Evolutionary conservation across 2,113 vertebrate genomes (phyloP), one percentile per base, ranked within the genome.

Genomic region (Halcyon senegalensis): DNA sequence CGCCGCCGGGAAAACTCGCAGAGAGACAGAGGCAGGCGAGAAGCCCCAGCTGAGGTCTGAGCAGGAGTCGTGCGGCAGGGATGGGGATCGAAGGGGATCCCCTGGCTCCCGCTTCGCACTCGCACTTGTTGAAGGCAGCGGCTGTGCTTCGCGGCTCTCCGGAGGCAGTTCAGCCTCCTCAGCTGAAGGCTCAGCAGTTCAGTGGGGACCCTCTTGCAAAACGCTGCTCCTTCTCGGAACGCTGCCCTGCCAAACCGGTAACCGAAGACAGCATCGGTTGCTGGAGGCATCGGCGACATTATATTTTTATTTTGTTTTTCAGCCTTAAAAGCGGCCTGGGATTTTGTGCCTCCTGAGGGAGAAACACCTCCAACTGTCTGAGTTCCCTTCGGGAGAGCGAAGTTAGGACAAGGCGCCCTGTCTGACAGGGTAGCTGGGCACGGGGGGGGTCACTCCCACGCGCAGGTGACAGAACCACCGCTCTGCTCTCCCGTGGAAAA

Each of bases 71-170:
- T 48, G 43, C 59, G 30, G 35, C 41, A 30, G 44, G 44, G 31
- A 19, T 31, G 13, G 74, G 58, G 24, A 4, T 12, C 21, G 74
- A 48, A 12, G 1, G 1, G 1, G n/a, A 24, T 39, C 13, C 43
- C 31, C 21, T 0, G 1, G 51, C 11, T 78, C 56, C 75, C 2
- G 4, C 44, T 33, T 28, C 43, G 16, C 48, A 2, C 30, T 35
- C 2, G 0, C 39, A 6, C 4, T 51, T 2, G 0, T 5, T 3
- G 4, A 51, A 63, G 53, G 27, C 30, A 85, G 79, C 1, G 0
- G 39, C 44, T 27, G 21, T n/a, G 62, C 55, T 28, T 19, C 2
- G 76, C 56, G 86, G n/a, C 53, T 75, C 55, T 41, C 68, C 23
- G 68, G 27, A 55, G n/a, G 43, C 24, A 37, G 14, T 9, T 79